A percentile compares a stretch with the other conserved stretches of the same genome.
Evolutionary conservation across 2,797 vertebrate species (phyloP).

Genomic region (Onychomys arenicola): DNA sequence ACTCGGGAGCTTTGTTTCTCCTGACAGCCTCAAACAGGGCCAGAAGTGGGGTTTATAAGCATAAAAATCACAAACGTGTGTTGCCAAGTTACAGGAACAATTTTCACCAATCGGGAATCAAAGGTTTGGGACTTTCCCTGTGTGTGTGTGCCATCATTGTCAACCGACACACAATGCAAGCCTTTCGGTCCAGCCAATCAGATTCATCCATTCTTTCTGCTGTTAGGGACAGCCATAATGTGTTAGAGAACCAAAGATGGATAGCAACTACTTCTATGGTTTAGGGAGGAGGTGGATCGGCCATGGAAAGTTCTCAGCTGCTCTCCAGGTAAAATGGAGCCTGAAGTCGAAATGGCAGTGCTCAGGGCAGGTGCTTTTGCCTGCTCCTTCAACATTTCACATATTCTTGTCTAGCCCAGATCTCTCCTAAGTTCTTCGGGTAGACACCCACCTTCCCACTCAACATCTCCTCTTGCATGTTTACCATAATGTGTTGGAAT

Average conservation of each 20-base stretch:
- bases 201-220: background rate
- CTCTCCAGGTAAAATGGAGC: background rate
- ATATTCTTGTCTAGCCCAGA: background rate
- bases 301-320: background rate
- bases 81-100: background rate
- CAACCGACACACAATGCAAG: background rate
- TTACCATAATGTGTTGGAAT: background rate
- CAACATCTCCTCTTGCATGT: background rate
- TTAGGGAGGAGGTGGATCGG: background rate
- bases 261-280: background rate
- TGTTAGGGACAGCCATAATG: background rate
- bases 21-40: background rate
- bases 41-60: background rate
- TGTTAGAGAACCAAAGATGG: background rate
- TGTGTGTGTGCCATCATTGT: background rate
- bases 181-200: background rate
- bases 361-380: background rate
- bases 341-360: background rate
- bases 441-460: background rate
- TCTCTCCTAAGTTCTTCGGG: background rate
- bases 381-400: background rate
- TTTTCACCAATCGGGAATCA: background rate
- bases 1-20: background rate
- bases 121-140: background rate
- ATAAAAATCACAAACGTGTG: background rate